phyloP scores from a whole-genome alignment of 1,140 invertebrate genomes.

The Psix sp. region DNA sequence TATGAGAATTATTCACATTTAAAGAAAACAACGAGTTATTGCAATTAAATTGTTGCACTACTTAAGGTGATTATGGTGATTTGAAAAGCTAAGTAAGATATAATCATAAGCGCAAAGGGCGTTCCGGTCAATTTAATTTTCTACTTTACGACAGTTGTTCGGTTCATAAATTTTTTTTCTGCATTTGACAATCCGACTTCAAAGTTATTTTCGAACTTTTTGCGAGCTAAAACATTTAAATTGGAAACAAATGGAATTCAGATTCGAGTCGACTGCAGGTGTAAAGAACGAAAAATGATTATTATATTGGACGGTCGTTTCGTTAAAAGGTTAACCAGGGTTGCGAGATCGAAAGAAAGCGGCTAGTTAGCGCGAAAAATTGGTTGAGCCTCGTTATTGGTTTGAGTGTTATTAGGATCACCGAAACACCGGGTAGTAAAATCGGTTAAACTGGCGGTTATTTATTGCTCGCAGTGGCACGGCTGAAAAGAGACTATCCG shows the following conservation, averaged over 20 bases:
- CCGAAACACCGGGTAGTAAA: constrained; percentile 74
- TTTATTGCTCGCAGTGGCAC: constrained; percentile 77
- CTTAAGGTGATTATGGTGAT: too few relatives aligned
- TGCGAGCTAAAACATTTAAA: too few relatives aligned
- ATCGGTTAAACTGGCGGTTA: constrained; percentile 76
- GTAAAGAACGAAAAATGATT: constrained; percentile 44
- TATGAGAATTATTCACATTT: too few relatives aligned
- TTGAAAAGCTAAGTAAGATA: too few relatives aligned
- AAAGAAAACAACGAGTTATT: too few relatives aligned
- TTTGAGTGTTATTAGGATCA: constrained; percentile 64
- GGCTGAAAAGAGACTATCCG: constrained; percentile 68
- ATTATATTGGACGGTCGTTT: constrained; percentile 62
- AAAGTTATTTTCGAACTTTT: too few relatives aligned
- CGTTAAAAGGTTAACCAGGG: constrained; percentile 76
- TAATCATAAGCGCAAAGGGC: too few relatives aligned
- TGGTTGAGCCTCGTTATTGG: constrained; percentile 71
- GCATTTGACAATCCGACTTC: too few relatives aligned
- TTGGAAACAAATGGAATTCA: not conserved
- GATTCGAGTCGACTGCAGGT: constrained; percentile 14
- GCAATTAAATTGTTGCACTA: too few relatives aligned
- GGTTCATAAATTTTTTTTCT: too few relatives aligned
- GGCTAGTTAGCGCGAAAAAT: constrained; percentile 76
- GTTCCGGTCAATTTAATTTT: too few relatives aligned
- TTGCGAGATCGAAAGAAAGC: constrained; percentile 67
- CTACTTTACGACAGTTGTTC: too few relatives aligned